Base-by-base conservation (phyloP, 2,797 vertebrate genomes). In the Sebastes taczanowskii region DNA sequence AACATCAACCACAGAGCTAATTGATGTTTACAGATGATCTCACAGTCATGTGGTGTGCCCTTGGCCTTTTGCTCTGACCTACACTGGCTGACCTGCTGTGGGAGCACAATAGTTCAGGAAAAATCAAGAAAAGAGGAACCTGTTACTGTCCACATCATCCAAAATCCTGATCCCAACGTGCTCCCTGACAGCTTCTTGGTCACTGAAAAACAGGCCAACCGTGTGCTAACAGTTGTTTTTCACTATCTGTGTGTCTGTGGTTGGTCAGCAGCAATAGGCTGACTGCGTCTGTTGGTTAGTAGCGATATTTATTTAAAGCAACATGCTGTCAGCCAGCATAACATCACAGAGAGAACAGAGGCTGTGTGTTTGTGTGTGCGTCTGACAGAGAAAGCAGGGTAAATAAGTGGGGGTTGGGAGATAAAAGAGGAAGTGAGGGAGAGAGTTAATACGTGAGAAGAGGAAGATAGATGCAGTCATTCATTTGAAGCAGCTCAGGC, bases 291-390 rank as follows among this genome's bases (percentile, higher is more conserved):
- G 34, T 77, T 87, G 85, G 86, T 88, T 88, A 52, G 84, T 74
- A 86, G 89, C 65, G 16, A 88, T 88, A 86, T 90, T 92, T 94
- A 93, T 94, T 93, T 49, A 49, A 49, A 49, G 46, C 46, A 81
- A 86, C 91, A 82, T 74, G 80, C 91, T 93, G 93, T 94, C 93
- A 92, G 73, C 65, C 3, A 70, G 74, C 34, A 92, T 93, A 89
- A 91, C 87, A 83, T 94, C 93, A 93, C 63, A 77, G 71, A 68
- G 80, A 38, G 58, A 65, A 63, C 46, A 61, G 59, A 49, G 74
- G 13, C 10, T 10, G 22, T 42, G 38, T 42, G 38, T 42, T 16
- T 68, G 68, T 69, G 53, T 38, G 58, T 42, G 78, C 30, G 35
- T 74, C 71, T 70, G 38, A 22, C 63, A 52, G 77, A 49, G 46